Percentiles rank a stretch among this genome's conserved stretches.
Conservation (phyloP, 2,113 vertebrate genomes). For the Arvicanthis niloticus region DNA sequence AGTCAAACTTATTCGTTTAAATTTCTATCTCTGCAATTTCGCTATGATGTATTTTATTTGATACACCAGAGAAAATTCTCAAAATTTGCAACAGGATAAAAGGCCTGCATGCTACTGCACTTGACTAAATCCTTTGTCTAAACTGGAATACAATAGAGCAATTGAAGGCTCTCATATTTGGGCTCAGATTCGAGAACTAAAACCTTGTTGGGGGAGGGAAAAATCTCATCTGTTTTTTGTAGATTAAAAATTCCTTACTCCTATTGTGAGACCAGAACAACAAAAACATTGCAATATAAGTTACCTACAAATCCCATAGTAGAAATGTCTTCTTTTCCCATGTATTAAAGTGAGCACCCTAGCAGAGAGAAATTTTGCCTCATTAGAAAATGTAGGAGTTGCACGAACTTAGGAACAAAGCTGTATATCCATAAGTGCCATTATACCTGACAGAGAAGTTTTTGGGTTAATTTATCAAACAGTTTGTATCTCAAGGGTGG, state of each 20-base stretch:
- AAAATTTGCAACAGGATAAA: constrained; percentile 63
- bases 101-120: constrained; percentile 68
- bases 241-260: neutral
- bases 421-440: neutral
- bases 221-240: constrained; percentile 37
- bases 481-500: neutral
- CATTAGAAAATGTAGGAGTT: constrained; percentile 6
- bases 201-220: neutral
- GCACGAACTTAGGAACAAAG: constrained; percentile 54
- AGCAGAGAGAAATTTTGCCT: constrained; percentile 63
- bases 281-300: constrained; percentile 2
- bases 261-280: neutral
- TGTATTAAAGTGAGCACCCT: constrained; percentile 49
- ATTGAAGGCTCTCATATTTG: constrained; percentile 70
- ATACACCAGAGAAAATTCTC: constrained; percentile 51
- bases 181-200: constrained; percentile 66
- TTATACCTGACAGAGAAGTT: constrained; percentile 53
- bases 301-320: constrained; percentile 18
- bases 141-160: constrained; percentile 69
- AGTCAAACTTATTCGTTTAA: neutral
- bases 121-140: constrained; percentile 77
- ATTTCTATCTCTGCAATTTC: constrained; percentile 56
- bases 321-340: constrained; percentile 57
- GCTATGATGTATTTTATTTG: constrained; percentile 58
- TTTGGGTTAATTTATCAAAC: neutral